phyloP scores from a whole-genome alignment of 2,888 invertebrate genomes.

The Allygus modestus region DNA sequence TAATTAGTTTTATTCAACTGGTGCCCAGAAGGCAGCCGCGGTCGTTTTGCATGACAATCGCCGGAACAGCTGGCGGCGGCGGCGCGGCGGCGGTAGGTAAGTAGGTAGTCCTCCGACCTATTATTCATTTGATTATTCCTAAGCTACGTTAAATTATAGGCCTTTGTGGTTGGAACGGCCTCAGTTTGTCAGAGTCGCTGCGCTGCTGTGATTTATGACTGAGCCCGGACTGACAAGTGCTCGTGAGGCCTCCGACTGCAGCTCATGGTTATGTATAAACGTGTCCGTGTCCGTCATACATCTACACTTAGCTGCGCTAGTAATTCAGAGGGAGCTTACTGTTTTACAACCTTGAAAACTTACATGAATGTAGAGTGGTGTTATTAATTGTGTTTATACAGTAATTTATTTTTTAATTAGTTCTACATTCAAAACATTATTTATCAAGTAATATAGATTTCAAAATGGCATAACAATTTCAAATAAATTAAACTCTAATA shows the following conservation, averaged over 20 bases:
- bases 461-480: too few species aligned
- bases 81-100: conserved; percentile 26
- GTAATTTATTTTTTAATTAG: too few species aligned
- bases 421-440: too few species aligned
- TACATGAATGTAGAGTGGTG: too few species aligned
- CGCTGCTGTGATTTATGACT: neutral
- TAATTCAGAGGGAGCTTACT: too few species aligned
- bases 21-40: neutral
- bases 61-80: conserved; percentile 4
- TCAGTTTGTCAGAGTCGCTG: conserved; percentile 1
- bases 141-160: conserved; percentile 33
- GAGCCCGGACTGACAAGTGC: neutral
- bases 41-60: conserved; percentile 17
- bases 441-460: too few species aligned
- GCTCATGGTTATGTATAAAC: neutral
- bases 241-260: neutral
- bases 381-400: too few species aligned
- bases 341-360: too few species aligned
- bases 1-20: conserved; percentile 5
- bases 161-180: neutral
- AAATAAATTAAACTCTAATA: too few species aligned
- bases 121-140: conserved; percentile 31
- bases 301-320: too few species aligned
- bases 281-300: neutral
- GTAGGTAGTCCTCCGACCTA: conserved; percentile 8